phyloP scores from a whole-genome alignment of 2,113 vertebrate genomes.

The Pollimyrus isidori region DNA sequence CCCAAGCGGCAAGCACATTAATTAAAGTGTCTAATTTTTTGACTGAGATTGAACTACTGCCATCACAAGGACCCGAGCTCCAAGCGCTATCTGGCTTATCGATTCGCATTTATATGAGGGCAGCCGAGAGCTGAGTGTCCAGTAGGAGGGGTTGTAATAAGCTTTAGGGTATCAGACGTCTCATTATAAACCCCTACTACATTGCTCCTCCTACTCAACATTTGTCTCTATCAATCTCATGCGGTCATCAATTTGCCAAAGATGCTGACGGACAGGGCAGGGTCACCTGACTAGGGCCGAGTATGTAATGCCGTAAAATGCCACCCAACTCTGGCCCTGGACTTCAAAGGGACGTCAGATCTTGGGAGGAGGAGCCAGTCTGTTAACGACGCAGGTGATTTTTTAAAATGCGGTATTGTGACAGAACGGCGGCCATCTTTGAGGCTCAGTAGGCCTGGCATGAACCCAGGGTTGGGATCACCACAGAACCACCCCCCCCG shows the following conservation, averaged over 20 bases:
- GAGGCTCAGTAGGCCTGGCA: constrained; percentile 23
- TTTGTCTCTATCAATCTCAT: neutral
- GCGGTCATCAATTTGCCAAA: neutral
- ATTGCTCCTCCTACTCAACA: no score
- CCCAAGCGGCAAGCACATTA: neutral
- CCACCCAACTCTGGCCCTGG: neutral
- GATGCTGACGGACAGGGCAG: neutral
- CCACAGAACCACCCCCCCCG: neutral
- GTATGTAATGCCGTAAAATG: neutral
- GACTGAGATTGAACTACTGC: neutral
- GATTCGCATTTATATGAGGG: no score
- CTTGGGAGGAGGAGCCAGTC: neutral
- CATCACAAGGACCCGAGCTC: neutral
- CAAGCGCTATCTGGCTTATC: neutral
- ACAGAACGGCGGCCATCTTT: constrained; percentile 22
- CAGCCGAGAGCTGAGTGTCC: no score
- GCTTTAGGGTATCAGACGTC: no score
- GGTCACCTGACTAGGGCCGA: neutral
- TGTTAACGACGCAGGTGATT: neutral
- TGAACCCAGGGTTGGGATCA: neutral
- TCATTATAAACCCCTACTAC: no score
- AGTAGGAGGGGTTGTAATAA: no score
- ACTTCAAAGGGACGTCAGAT: neutral
- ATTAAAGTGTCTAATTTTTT: neutral
- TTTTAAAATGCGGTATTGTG: constrained; percentile 24